These are phyloP conservation scores for Drosophila orena DNA, from an alignment of 1,140 invertebrate species.

Conservation along the genomic window DNA sequence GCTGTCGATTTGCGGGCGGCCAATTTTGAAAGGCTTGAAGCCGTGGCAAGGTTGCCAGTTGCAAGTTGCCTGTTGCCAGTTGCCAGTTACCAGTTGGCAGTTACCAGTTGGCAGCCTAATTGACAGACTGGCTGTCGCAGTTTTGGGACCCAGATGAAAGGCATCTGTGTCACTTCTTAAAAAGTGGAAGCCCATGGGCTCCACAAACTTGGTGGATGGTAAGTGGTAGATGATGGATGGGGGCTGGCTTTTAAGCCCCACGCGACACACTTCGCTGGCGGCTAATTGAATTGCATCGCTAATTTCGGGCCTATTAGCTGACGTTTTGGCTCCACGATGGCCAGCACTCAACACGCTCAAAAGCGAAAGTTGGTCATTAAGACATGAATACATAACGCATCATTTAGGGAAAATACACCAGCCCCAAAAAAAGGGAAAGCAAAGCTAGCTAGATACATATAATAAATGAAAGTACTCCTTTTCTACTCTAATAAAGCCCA, in stretches of 20 bases:
- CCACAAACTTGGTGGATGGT: background rate
- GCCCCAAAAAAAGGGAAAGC: too few relatives aligned
- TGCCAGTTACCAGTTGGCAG: background rate
- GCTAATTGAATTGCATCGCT: conserved; percentile 72
- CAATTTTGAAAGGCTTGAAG: conserved; percentile 77
- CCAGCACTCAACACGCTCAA: conserved; percentile 44
- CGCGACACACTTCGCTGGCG: conserved; percentile 19
- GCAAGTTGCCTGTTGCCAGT: conserved; percentile 11
- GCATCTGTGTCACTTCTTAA: conserved; percentile 33
- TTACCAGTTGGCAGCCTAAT: conserved; percentile 54
- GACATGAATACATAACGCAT: background rate
- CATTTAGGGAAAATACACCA: background rate
- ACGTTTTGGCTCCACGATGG: conserved; percentile 42
- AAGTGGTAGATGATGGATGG: too few relatives aligned
- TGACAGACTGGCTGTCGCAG: conserved; percentile 46
- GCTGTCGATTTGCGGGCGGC: conserved; percentile 57
- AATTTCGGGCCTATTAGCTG: conserved; percentile 73
- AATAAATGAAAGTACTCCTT: too few relatives aligned
- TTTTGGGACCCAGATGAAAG: conserved; percentile 41
- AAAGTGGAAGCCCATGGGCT: background rate
- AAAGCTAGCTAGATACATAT: too few relatives aligned
- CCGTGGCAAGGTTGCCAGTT: conserved; percentile 47
- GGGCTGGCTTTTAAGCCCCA: conserved; percentile 2
- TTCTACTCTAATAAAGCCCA: background rate
- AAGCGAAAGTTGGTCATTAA: conserved; percentile 4